Evolutionary conservation across 2,113 vertebrate species (phyloP).

Genomic region (Anolis sagrei): DNA sequence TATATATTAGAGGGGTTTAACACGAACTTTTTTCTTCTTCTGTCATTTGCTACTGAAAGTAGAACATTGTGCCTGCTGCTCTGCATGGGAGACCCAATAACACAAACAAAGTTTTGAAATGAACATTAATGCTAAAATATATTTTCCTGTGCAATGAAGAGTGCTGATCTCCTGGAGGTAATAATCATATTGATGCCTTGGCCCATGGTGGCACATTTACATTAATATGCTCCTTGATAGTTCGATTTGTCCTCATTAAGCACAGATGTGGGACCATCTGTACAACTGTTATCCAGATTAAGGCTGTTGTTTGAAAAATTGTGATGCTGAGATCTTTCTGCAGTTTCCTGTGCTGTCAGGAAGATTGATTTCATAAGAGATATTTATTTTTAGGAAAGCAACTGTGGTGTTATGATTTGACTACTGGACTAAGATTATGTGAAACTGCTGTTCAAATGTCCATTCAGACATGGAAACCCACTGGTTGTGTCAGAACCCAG

Average conservation of each 20-base stretch:
- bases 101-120: background rate
- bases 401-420: background rate
- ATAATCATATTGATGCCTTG: background rate
- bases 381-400: background rate
- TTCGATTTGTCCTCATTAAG: conserved; percentile 12
- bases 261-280: background rate
- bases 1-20: background rate
- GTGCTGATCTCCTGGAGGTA: background rate
- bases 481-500: too few species aligned
- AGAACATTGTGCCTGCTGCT: background rate
- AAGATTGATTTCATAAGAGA: conserved; percentile 17
- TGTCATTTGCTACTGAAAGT: background rate
- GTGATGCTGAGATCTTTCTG: background rate
- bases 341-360: background rate
- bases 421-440: too few species aligned
- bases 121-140: background rate
- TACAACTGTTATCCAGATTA: background rate
- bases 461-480: too few species aligned
- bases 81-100: background rate
- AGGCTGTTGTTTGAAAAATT: background rate
- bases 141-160: background rate
- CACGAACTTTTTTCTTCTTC: background rate
- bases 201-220: background rate
- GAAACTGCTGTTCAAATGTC: too few species aligned
- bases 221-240: conserved; percentile 4